Evolutionary conservation across 2,888 invertebrate species (phyloP), one percentile per base, ranked within the genome.

Genomic region (Mamestra brassicae): DNA sequence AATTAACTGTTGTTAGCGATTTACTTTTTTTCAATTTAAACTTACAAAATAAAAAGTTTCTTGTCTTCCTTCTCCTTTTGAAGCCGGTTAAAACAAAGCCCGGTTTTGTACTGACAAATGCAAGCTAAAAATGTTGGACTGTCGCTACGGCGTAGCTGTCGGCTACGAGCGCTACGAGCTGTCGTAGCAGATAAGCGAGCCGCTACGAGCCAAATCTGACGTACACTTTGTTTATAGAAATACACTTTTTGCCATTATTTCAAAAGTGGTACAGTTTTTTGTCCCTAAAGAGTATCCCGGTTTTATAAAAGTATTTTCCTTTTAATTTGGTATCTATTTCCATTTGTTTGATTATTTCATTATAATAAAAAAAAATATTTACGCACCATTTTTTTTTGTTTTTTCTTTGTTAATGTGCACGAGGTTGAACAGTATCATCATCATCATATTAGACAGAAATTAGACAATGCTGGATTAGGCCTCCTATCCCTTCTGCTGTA

Each of bases 121-220:
- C 42, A 17, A 2, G 34, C n/a, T 26, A 17, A 67, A 66, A 67
- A 66, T 42, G 5, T 52, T 63, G 0, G 38, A n/a, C 1, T 45
- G n/a, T 63, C 8, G 62, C 66, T 66, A 66, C 75, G 75, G 6
- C 45, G 65, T 81, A 74, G 74, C 54, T 42, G 45, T 38, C 55
- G 8, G 81, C 66, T 77, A 75, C 76, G 61, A n/a, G 57, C 8
- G 81, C 65, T 52, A 76, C 62, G 61, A 17, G 65, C 61, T 38
- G 57, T 74, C 66, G 63, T 78, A 81, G 66, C 76, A 63, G 57
- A 81, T 66, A 78, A 81, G 61, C 57, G 62, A 38, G n/a, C 45
- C 52, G 66, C 76, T 63, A 58, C 66, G 38, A 76, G 66, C 11
- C 11, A 76, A 75, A 78, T 54, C 52, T 67, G 57, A 57, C 76